Evolutionary conservation across 1,140 invertebrate genomes (phyloP).

Genomic region (Pristionchus pacificus): DNA sequence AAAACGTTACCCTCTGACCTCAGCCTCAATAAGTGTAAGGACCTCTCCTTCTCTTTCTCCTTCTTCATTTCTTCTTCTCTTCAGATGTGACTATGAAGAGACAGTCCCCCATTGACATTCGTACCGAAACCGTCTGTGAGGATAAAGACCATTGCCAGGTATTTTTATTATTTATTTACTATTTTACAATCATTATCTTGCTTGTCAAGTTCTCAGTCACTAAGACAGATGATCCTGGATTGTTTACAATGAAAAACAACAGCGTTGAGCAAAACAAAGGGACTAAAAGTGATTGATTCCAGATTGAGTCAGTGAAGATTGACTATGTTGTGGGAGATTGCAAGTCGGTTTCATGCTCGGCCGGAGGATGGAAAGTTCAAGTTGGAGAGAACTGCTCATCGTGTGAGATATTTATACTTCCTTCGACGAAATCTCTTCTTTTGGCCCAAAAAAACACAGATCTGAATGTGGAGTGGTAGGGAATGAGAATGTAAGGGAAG

Average conservation of each 20-base stretch:
- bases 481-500: too few species aligned
- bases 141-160: conserved; percentile 25
- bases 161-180: not conserved
- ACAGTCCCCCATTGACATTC: conserved; percentile 36
- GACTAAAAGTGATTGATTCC: conserved; percentile 2
- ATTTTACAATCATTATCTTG: conserved; percentile 2
- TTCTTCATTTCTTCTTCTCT: not conserved
- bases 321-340: conserved; percentile 31
- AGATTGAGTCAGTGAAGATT: conserved; percentile 23
- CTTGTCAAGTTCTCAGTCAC: not conserved
- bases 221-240: not conserved
- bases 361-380: conserved; percentile 29
- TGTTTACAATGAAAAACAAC: not conserved
- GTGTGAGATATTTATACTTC: conserved; percentile 11
- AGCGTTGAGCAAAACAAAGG: not conserved
- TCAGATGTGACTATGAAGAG: conserved; percentile 1
- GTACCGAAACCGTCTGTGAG: conserved; percentile 12
- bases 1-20: too few species aligned
- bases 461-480: too few species aligned
- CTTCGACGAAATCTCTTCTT: too few species aligned
- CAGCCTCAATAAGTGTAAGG: too few species aligned
- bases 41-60: not conserved
- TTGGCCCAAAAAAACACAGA: too few species aligned
- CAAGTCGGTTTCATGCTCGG: conserved; percentile 16
- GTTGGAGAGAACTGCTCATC: conserved; percentile 24